Base-by-base conservation (phyloP, 2,113 vertebrate species). In the Salminus brasiliensis region DNA sequence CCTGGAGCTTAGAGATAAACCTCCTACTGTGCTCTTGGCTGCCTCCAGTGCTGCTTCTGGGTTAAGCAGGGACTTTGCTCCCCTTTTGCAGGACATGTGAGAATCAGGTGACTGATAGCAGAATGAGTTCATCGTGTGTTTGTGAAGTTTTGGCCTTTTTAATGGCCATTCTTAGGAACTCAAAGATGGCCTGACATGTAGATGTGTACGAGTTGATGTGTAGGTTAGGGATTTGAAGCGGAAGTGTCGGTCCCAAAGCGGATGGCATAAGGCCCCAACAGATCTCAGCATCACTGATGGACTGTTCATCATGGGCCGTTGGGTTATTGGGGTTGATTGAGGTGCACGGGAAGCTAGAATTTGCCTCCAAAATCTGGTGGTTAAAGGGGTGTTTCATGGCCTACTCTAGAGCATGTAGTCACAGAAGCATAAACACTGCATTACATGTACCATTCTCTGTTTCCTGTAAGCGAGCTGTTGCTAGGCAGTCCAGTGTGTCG, bases 101-200 rank as follows among this genome's bases (percentile, higher is more conserved):
- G 55, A 76, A 73, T 81, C 83, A 85, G 83, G 76, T 81, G 83
- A 72, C 59, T 81, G 12, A 52, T 21, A 57, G 75, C 23, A 45
- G 30, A 62, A 27, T 25, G 49, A 62, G 52, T 41, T 72, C 41
- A 57, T 30, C 39, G 23, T 49, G 45, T 67, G 29, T 62, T 30
- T 21, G 11, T 60, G 25, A 9, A 65, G 23, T 47, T 27, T 7
- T 41, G 70, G 27, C 30, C n/a, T 27, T 47, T 11, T 32, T 21
- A 43, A 55, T 43, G 34, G 1, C 23, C 29, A 43, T 70, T 41
- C 47, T 16, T 15, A 69, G 25, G 49, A 77, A 77, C 25, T 29
- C 5, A 32, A 21, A 21, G 8, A 30, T 59, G 10, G 12, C 23
- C 47, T 76, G 63, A 15, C n/a, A 15, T 30, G 57, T 12, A 34